phyloP scores from a whole-genome alignment of 2,888 invertebrate species.

The Melieria picta region DNA sequence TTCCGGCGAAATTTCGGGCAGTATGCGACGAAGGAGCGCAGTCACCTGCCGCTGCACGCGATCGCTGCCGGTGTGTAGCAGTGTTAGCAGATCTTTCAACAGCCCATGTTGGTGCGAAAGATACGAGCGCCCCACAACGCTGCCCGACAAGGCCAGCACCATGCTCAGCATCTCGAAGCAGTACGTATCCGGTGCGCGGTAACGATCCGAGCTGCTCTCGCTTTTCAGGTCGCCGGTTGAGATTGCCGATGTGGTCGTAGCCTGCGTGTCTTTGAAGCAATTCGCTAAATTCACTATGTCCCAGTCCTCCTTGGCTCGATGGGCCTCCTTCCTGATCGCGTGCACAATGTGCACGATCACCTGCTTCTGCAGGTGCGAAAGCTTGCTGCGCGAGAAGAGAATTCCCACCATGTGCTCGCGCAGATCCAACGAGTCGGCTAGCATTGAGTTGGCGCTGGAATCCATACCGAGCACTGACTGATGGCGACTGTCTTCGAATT shows the following conservation, averaged over 20 bases:
- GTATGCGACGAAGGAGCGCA: constrained; percentile 83
- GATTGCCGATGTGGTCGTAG: constrained; percentile 47
- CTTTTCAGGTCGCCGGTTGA: constrained; percentile 50
- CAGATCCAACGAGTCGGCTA: constrained; percentile 74
- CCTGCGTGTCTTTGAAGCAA: constrained; percentile 48
- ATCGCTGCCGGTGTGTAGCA: constrained; percentile 94
- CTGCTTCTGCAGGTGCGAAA: constrained; percentile 93
- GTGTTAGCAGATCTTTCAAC: constrained; percentile 82
- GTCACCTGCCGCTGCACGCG: constrained; percentile 93
- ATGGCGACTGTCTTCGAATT: constrained; percentile 37
- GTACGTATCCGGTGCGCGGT: constrained; percentile 79
- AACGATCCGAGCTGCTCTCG: constrained; percentile 57
- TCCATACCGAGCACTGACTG: constrained; percentile 52
- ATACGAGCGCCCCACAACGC: constrained; percentile 88
- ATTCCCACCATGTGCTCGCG: constrained; percentile 97
- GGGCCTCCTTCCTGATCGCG: constrained; percentile 90
- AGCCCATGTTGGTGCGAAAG: constrained; percentile 89
- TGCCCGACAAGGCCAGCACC: constrained; percentile 92
- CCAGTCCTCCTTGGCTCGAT: constrained; percentile 91
- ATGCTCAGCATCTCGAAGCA: constrained; percentile 98
- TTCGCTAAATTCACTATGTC: constrained; percentile 70
- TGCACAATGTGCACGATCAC: constrained; percentile 90
- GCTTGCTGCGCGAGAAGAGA: constrained; percentile 90
- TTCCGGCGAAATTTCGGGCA: constrained; percentile 89
- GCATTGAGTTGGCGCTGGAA: constrained; percentile 57